Evolutionary conservation across 1,140 invertebrate species (phyloP).

Genomic region (Leptopilina clavipes): DNA sequence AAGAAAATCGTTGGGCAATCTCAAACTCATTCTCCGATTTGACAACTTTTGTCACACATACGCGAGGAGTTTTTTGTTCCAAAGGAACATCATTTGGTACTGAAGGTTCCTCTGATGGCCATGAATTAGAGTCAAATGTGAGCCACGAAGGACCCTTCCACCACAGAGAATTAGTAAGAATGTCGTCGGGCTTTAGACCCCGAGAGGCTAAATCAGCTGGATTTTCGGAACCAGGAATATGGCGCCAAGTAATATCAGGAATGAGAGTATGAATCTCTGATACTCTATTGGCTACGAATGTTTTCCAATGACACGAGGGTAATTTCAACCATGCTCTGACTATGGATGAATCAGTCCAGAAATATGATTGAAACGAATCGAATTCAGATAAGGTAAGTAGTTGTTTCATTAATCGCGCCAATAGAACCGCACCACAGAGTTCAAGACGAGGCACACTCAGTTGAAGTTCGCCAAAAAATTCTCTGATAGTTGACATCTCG

Average conservation of each 20-base stretch:
- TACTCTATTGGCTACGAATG: constrained; percentile 27
- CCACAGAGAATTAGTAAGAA: background rate
- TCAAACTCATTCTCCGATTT: background rate
- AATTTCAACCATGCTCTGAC: constrained; percentile 6
- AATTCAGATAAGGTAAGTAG: background rate
- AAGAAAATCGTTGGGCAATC: background rate
- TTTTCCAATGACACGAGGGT: background rate
- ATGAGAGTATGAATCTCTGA: background rate
- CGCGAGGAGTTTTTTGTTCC: background rate
- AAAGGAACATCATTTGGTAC: background rate
- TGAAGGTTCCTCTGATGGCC: constrained; percentile 26
- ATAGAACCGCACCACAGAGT: constrained; percentile 14
- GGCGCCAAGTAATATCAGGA: constrained; percentile 1
- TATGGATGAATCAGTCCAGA: constrained; percentile 35
- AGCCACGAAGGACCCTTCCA: constrained; percentile 35
- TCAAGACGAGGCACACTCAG: background rate
- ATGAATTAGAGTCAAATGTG: no score
- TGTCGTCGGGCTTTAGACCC: background rate
- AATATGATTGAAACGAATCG: background rate
- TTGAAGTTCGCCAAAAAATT: background rate
- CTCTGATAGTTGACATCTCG: background rate
- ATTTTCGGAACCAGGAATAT: constrained; percentile 23
- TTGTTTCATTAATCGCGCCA: background rate
- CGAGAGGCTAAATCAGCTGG: constrained; percentile 37
- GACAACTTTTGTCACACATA: background rate